Evolutionary conservation across 2,888 invertebrate species (phyloP).

Genomic region (Siphonodentalium dalli): DNA sequence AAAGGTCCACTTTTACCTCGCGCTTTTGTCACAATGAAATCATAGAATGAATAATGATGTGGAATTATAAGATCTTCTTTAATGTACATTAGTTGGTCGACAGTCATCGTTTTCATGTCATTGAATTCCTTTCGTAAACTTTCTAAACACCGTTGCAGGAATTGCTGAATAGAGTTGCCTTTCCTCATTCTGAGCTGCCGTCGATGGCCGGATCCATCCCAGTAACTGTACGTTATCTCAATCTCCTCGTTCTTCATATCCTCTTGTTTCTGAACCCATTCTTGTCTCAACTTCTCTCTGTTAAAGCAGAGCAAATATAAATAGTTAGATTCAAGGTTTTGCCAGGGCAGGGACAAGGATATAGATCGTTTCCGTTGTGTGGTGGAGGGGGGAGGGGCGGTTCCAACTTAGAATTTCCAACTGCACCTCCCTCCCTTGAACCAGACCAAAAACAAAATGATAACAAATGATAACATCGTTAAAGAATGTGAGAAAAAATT

Average conservation of each 20-base stretch:
- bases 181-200: slow-evolving; percentile 80
- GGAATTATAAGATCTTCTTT: slow-evolving; percentile 99
- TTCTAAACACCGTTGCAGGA: slow-evolving; percentile 67
- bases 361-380: too few species aligned
- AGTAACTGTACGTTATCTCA: slow-evolving; percentile 96
- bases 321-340: too few species aligned
- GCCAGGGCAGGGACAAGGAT: too few species aligned
- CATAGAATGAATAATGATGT: slow-evolving; percentile 99
- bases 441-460: too few species aligned
- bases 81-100: slow-evolving; percentile 99
- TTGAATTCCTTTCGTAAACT: slow-evolving; percentile 86
- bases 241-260: slow-evolving; percentile 96
- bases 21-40: slow-evolving; percentile 99
- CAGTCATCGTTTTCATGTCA: slow-evolving; percentile 94
- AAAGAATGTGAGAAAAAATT: too few species aligned
- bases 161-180: slow-evolving; percentile 74
- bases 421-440: too few species aligned
- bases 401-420: too few species aligned
- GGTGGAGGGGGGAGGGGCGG: too few species aligned
- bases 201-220: slow-evolving; percentile 97
- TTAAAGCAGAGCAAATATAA: slow-evolving; percentile 1
- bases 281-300: slow-evolving; percentile 68
- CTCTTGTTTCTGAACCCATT: slow-evolving; percentile 96
- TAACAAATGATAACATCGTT: too few species aligned
- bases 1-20: slow-evolving; percentile 96